phyloP scores from a whole-genome alignment of 2,888 invertebrate species.

The Periphyllus acericola region DNA sequence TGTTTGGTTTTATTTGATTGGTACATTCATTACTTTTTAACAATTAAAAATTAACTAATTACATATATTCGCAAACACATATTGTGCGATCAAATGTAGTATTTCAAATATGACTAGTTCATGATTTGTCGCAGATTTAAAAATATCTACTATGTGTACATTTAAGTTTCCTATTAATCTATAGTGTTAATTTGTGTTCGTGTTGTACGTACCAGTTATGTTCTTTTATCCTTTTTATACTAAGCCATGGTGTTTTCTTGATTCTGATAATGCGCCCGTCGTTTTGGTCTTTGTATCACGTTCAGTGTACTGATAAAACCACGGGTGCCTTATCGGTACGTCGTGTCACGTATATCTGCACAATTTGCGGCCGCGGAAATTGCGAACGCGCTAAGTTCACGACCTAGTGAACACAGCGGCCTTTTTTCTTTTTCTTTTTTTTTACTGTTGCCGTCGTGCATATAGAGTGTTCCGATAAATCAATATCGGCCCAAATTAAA shows the following conservation, averaged over 20 bases:
- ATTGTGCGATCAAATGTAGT: background rate
- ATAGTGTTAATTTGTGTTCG: too few species aligned
- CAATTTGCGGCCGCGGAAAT: slow-evolving; percentile 60
- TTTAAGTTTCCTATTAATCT: too few species aligned
- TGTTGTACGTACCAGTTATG: background rate
- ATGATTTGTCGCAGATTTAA: too few species aligned
- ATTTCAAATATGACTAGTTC: too few species aligned
- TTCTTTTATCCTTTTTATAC: background rate
- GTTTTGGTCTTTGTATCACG: slow-evolving; percentile 35
- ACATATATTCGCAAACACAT: background rate
- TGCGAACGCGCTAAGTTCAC: slow-evolving; percentile 55
- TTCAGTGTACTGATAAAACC: slow-evolving; percentile 17
- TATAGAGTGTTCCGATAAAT: slow-evolving; percentile 45
- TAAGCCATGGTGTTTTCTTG: background rate
- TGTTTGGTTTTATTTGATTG: too few species aligned
- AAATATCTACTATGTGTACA: too few species aligned
- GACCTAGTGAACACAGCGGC: slow-evolving; percentile 42
- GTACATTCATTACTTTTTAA: too few species aligned
- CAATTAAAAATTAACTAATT: too few species aligned
- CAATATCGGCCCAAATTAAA: slow-evolving; percentile 33
- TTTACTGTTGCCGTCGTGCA: slow-evolving; percentile 35
- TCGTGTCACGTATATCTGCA: slow-evolving; percentile 57
- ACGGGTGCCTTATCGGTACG: slow-evolving; percentile 42
- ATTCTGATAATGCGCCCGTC: slow-evolving; percentile 18
- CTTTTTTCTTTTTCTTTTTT: too few species aligned